Base-by-base conservation (phyloP, 2,888 invertebrate genomes). In the Tolmerus cingulatus region DNA sequence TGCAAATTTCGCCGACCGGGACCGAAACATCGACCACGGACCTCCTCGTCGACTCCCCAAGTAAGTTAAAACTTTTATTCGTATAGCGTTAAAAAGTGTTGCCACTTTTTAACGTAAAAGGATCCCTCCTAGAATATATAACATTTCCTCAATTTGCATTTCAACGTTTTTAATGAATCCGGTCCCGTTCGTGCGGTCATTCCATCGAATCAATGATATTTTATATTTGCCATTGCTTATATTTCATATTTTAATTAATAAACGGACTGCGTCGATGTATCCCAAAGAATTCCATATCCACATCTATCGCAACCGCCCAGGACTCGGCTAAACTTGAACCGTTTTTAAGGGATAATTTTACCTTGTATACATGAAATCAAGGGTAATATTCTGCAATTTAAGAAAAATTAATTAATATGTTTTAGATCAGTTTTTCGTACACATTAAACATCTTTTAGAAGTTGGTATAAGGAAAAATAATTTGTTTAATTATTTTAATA, bases 41-140 rank as follows among this genome's bases (percentile, higher is more conserved):
- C 93, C 93, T 97, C 89, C 94, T 97, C 77, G 95, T 96, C 91
- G 97, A 97, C 93, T 96, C 96, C 86, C 96, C 97, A 92, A 96
- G 97, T 97, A 95, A 96, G 96, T 46, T 95, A 90, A 81, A 7
- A 14, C 2, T 46, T 46, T 46, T 16, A 81, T 37, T 76, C 19
- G 77, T 76, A 14, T 74, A 14, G 66, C 37, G 30, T 74, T 0
- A 79, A 57, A 46, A 57, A 82, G n/a, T 84, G 40, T 43, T 34
- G 76, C 76, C 84, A 40, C n/a, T 37, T 46, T 57, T 2, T 2
- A 66, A 12, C 12, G 74, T 16, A 84, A 19, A 74, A 74, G 74
- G 43, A 85, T 66, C 66, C 82, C 30, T 8, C 14, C 66, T 66
- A 30, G 74, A 46, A 46, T 74, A 85, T 85, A 74, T 84, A 85